These are phyloP conservation scores for Empidonax traillii DNA, from an alignment of 2,113 vertebrate species.

Conservation along the genomic window DNA sequence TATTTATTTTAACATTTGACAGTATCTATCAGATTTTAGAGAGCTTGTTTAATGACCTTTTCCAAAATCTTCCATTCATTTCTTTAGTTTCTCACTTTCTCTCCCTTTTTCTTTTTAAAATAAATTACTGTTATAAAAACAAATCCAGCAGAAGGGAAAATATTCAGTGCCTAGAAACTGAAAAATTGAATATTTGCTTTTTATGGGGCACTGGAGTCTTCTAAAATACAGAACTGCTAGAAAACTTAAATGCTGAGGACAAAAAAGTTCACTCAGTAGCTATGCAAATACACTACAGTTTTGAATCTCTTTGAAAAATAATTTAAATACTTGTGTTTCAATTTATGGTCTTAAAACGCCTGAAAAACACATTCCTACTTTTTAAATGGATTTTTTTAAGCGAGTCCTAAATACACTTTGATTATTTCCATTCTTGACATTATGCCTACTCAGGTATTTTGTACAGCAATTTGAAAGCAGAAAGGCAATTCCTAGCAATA, in stretches of 20 bases:
- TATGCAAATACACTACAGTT: conserved; percentile 71
- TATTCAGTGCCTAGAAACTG: conserved; percentile 76
- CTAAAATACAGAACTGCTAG: conserved; percentile 83
- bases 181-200: conserved; percentile 82
- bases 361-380: conserved; percentile 58
- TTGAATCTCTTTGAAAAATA: conserved; percentile 73
- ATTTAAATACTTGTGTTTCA: conserved; percentile 74
- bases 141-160: conserved; percentile 82
- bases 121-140: conserved; percentile 88
- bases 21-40: conserved; percentile 61
- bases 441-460: conserved; percentile 66
- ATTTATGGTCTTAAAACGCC: conserved; percentile 69
- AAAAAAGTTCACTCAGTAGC: conserved; percentile 69
- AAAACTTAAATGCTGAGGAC: conserved; percentile 79
- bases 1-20: conserved; percentile 51
- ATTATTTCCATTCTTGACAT: conserved; percentile 73
- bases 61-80: conserved; percentile 63
- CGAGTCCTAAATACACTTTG: conserved; percentile 69
- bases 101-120: conserved; percentile 76
- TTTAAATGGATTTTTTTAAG: conserved; percentile 71
- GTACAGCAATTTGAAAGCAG: conserved; percentile 65
- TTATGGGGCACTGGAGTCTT: conserved; percentile 85
- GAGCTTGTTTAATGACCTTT: conserved; percentile 55
- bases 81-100: conserved; percentile 68
- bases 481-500: conserved; percentile 70